phyloP scores from a whole-genome alignment of 2,888 invertebrate genomes.

The Corythucha ciliata region DNA sequence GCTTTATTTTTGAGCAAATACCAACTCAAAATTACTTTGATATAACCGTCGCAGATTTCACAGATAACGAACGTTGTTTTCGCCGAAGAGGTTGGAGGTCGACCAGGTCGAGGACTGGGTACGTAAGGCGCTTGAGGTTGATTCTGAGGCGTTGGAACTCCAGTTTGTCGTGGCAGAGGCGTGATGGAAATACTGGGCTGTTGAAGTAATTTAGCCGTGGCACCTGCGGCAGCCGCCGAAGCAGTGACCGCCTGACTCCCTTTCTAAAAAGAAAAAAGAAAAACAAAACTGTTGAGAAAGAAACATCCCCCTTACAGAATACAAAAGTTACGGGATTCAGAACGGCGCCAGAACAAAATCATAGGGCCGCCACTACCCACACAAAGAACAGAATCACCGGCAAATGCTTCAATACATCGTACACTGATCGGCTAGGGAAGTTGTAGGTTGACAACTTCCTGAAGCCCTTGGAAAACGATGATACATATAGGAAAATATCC shows the following conservation, averaged over 20 bases:
- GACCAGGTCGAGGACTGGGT: conserved; percentile 37
- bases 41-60: conserved; percentile 94
- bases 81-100: conserved; percentile 43
- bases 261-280: conserved; percentile 13
- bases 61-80: conserved; percentile 86
- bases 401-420: too few species aligned
- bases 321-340: background rate
- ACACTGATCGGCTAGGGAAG: too few species aligned
- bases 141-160: background rate
- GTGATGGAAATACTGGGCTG: conserved; percentile 88
- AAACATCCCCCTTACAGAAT: background rate
- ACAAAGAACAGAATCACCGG: too few species aligned
- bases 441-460: too few species aligned
- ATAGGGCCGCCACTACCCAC: too few species aligned
- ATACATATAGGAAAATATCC: too few species aligned
- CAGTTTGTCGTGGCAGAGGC: conserved; percentile 62
- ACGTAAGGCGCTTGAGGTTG: conserved; percentile 20
- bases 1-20: background rate
- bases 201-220: conserved; percentile 46
- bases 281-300: background rate
- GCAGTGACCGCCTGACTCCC: conserved; percentile 19
- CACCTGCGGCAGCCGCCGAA: conserved; percentile 25
- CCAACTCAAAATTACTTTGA: conserved; percentile 45
- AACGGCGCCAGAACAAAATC: too few species aligned
- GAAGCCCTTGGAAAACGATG: too few species aligned